phyloP scores from a whole-genome alignment of 2,113 vertebrate species.

The Nerophis ophidion region DNA sequence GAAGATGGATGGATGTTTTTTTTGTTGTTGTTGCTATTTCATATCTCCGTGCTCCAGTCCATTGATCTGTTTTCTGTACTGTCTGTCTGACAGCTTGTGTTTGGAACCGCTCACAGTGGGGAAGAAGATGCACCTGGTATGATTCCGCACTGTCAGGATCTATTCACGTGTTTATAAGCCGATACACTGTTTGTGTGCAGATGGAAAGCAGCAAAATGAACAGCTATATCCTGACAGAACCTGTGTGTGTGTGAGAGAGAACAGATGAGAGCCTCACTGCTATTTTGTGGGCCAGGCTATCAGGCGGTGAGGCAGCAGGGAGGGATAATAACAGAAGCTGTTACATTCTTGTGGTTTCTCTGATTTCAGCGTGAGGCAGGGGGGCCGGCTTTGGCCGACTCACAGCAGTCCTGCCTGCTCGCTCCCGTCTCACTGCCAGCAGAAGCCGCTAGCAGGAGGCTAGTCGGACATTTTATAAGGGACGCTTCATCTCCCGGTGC shows the following conservation, averaged over 20 bases:
- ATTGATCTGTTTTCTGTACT: conserved; percentile 1
- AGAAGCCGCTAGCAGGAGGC: conserved; percentile 30
- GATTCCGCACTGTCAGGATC: conserved; percentile 27
- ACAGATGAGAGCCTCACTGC: conserved; percentile 21
- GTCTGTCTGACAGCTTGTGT: conserved; percentile 7
- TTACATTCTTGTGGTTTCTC: conserved; percentile 71
- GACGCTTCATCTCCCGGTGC: conserved; percentile 8
- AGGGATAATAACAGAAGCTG: conserved; percentile 68
- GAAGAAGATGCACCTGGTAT: conserved; percentile 16
- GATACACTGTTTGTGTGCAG: conserved; percentile 9
- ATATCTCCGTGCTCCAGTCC: neutral
- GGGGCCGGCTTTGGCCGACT: conserved; percentile 52
- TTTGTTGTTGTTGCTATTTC: neutral
- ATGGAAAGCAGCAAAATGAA: conserved; percentile 23
- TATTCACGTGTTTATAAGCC: neutral
- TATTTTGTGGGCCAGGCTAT: conserved; percentile 55
- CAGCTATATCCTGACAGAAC: conserved; percentile 28
- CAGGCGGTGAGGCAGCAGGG: conserved; percentile 55
- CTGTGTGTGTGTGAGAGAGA: neutral
- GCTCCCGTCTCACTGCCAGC: conserved; percentile 26
- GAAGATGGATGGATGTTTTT: too few relatives aligned
- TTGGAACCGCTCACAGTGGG: conserved; percentile 5
- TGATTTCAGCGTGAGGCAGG: conserved; percentile 63
- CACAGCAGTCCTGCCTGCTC: conserved; percentile 27
- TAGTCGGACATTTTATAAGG: conserved; percentile 36